Conservation (phyloP, 2,888 invertebrate genomes). For the Clistopyga incitator region DNA sequence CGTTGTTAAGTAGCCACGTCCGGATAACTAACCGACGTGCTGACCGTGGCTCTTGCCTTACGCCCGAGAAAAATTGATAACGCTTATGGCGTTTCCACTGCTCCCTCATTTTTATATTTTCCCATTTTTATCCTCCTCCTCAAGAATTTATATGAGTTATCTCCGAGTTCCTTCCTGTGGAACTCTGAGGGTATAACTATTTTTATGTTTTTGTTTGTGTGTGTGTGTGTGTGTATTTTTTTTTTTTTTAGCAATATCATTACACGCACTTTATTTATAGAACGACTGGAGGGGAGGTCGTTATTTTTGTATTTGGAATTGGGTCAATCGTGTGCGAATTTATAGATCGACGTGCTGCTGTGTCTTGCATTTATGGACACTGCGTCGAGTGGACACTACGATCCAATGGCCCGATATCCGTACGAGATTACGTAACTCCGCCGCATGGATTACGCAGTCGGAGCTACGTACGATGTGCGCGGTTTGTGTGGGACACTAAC, state of each 20-base stretch:
- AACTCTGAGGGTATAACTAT: not conserved
- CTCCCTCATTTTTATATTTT: slow-evolving; percentile 26
- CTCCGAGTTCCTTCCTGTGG: slow-evolving; percentile 6
- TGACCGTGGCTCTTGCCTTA: slow-evolving; percentile 54
- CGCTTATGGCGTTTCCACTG: slow-evolving; percentile 63
- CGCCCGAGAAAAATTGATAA: slow-evolving; percentile 66
- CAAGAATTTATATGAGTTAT: slow-evolving; percentile 11
- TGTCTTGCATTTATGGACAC: slow-evolving; percentile 29
- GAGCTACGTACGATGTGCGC: not conserved
- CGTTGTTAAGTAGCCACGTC: slow-evolving; percentile 70
- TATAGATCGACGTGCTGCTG: slow-evolving; percentile 4
- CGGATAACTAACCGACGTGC: slow-evolving; percentile 67
- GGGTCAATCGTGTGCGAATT: slow-evolving; percentile 3
- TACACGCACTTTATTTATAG: not conserved
- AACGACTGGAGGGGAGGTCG: not conserved
- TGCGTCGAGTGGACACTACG: slow-evolving; percentile 18
- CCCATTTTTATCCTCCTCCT: slow-evolving; percentile 7
- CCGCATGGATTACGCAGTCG: not conserved
- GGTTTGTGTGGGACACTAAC: not conserved
- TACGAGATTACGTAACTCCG: slow-evolving; percentile 26
- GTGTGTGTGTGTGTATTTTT: too few relatives aligned
- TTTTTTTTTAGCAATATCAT: too few relatives aligned
- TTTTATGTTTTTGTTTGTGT: too few relatives aligned
- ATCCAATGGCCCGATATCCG: slow-evolving; percentile 40
- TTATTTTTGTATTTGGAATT: slow-evolving; percentile 13